Percentiles rank a stretch among this genome's conserved stretches.
Conservation (phyloP, 2,888 invertebrate genomes). For the Perdita meconis region DNA sequence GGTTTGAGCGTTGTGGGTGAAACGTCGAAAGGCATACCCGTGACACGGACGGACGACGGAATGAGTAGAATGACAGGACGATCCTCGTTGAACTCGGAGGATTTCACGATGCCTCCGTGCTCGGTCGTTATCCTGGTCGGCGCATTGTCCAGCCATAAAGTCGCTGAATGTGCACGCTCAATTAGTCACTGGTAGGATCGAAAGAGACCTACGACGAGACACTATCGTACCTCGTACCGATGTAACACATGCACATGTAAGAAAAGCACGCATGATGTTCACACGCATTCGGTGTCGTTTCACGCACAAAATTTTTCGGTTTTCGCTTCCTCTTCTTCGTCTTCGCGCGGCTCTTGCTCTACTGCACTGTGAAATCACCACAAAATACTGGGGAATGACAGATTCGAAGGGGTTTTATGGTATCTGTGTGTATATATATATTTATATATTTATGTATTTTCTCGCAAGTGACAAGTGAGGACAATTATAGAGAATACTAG, state of each 20-base stretch:
- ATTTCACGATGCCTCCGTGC: conserved; percentile 24
- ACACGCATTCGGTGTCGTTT: conserved; percentile 26
- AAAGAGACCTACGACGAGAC: conserved; percentile 49
- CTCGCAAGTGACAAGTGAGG: no score
- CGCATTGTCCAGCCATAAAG: conserved; percentile 49
- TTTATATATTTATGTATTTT: no score
- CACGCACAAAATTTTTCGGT: conserved; percentile 35
- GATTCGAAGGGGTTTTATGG: conserved; percentile 3
- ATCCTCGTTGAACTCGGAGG: conserved; percentile 33
- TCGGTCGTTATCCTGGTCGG: conserved; percentile 46
- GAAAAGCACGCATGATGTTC: conserved; percentile 53
- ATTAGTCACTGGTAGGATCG: conserved; percentile 59
- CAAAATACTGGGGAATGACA: conserved; percentile 37
- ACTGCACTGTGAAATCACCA: conserved; percentile 34
- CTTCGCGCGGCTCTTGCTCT: neutral
- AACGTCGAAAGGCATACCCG: conserved; percentile 50
- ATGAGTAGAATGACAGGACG: conserved; percentile 9
- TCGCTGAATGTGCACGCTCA: conserved; percentile 55
- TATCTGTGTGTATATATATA: no score
- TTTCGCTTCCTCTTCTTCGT: no score
- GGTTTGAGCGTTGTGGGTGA: neutral
- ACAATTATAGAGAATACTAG: no score
- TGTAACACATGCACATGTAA: conserved; percentile 49
- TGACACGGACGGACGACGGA: conserved; percentile 27
- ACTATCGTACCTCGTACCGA: conserved; percentile 52